phyloP scores from a whole-genome alignment of 2,888 invertebrate genomes.

The Pristionchus mayeri region DNA sequence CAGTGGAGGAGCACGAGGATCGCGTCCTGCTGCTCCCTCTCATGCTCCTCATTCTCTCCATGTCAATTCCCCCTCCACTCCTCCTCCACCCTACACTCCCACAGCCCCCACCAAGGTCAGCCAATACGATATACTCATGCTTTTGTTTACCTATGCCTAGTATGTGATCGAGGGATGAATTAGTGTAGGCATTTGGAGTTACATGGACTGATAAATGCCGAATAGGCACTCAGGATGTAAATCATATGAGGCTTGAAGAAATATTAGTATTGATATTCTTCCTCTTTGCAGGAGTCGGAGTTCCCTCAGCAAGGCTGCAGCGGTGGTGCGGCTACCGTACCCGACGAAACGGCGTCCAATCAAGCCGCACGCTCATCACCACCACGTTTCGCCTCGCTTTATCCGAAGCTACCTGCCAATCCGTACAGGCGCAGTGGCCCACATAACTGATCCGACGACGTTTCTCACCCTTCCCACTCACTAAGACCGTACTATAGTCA shows the following conservation, averaged over 20 bases:
- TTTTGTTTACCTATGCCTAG: no score
- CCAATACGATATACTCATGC: not conserved
- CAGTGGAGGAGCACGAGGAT: not conserved
- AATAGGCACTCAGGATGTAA: no score
- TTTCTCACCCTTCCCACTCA: not conserved
- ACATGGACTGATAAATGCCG: no score
- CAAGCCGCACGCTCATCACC: not conserved
- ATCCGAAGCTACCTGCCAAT: conserved; percentile 36
- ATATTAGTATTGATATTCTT: not conserved
- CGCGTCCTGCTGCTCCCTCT: not conserved
- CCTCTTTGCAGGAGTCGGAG: conserved; percentile 24
- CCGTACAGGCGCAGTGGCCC: conserved; percentile 32
- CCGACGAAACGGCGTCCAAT: not conserved
- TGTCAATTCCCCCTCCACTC: not conserved
- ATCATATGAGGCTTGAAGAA: no score
- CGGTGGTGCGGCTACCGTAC: not conserved
- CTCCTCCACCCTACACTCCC: conserved; percentile 46
- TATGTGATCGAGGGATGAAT: no score
- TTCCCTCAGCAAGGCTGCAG: conserved; percentile 39
- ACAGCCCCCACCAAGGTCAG: conserved; percentile 35
- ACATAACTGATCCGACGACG: not conserved
- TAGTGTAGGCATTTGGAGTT: no score
- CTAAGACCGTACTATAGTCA: conserved; percentile 35
- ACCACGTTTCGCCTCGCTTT: conserved; percentile 15
- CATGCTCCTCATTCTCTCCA: not conserved